A percentile compares a stretch with the other conserved stretches of the same genome.
Evolutionary conservation across 1,140 invertebrate species (phyloP).

Genomic region (Campoletis sonorensis): DNA sequence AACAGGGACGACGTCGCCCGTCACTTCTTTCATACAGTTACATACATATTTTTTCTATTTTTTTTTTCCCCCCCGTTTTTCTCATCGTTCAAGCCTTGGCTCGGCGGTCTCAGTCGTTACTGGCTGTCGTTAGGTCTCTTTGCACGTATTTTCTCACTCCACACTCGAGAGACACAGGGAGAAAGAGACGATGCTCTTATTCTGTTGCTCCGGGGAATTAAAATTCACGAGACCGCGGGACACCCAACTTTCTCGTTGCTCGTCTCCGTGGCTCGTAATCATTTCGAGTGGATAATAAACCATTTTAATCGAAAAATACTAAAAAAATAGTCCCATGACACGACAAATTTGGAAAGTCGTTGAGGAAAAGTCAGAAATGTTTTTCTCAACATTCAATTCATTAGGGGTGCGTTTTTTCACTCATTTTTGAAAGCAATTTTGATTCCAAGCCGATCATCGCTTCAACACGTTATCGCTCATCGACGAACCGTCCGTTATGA

Average conservation of each 20-base stretch:
- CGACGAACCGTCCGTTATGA: too few species aligned
- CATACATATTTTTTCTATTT: not conserved
- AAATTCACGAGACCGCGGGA: conserved; percentile 32
- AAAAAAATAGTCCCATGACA: not conserved
- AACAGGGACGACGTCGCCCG: conserved; percentile 29
- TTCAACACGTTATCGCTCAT: too few species aligned
- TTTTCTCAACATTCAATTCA: too few species aligned
- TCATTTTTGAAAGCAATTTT: too few species aligned
- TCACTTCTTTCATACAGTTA: not conserved
- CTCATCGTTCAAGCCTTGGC: conserved; percentile 15
- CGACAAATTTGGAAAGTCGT: too few species aligned
- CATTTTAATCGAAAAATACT: not conserved
- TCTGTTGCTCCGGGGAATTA: conserved; percentile 31
- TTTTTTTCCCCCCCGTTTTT: too few species aligned
- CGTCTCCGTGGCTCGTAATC: not conserved
- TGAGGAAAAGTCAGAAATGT: too few species aligned
- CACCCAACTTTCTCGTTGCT: not conserved
- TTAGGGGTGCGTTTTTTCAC: too few species aligned
- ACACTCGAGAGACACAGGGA: not conserved
- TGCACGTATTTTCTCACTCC: conserved; percentile 16
- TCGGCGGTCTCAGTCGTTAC: conserved; percentile 1
- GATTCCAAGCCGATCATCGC: too few species aligned
- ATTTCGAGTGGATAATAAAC: not conserved
- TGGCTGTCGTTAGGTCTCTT: conserved; percentile 23
- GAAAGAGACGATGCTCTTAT: conserved; percentile 26